Base-by-base conservation (phyloP, 2,888 invertebrate genomes). In the Xestia c-nigrum region DNA sequence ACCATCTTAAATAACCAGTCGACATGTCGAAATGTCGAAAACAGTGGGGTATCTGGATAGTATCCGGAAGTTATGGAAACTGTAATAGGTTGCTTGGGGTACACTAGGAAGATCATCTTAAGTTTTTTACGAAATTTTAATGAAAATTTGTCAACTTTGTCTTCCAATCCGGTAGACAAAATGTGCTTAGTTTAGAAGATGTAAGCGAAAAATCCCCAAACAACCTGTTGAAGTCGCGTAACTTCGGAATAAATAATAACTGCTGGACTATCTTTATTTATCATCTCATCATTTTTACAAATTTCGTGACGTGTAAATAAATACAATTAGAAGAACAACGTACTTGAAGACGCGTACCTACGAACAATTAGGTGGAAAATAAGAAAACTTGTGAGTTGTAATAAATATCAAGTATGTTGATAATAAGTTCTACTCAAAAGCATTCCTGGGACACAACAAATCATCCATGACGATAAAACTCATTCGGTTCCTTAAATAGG, bases 371-470 rank as follows among this genome's bases (percentile, higher is more conserved):
- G 52, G n/a, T 75, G 21, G 12, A 63, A 68, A 57, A 72, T 43
- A 73, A 9, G 38, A 72, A 65, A 81, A 64, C 50, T 46, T 72
- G 55, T 69, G 57, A 67, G 50, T 72, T 50, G 40, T 57, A 55
- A 64, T 63, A 14, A 67, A 57, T 66, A 61, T 65, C 59, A 69
- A 38, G 31, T 72, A 67, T 50, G 31, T 59, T 67, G 64, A 59
- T 81, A 82, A 38, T 73, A 83, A 83, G 75, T 61, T 72, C 63
- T 83, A 86, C 84, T 88, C 55, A 50, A 86, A 85, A 68, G 66
- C 87, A 87, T 87, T 87, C 86, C 87, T 78, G 74, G 72, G 65
- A 72, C 67, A 81, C 76, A 81, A 76, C n/a, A 75, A 72, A 76
- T 78, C 71, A 80, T 61, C 78, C 81, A 83, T 85, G 78, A 84